These are phyloP conservation scores for Centrocercus urophasianus DNA, from an alignment of 2,113 vertebrate species.

Conservation along the genomic window DNA sequence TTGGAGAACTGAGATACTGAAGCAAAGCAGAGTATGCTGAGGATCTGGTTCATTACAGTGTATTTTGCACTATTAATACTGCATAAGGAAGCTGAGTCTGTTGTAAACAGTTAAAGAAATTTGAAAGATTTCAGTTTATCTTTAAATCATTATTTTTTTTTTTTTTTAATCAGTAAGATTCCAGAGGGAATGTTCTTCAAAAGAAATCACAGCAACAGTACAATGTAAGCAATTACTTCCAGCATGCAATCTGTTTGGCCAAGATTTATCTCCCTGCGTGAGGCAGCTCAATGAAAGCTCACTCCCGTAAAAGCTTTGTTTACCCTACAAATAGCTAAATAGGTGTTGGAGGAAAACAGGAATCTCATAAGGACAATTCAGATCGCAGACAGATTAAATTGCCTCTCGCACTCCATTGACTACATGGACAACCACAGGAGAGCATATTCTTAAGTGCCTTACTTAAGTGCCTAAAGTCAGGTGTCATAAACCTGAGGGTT, in stretches of 20 bases:
- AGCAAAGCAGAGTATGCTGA: not conserved
- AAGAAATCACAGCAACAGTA: not conserved
- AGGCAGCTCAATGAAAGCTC: not conserved
- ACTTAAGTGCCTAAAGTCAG: conserved; percentile 6
- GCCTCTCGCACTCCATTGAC: conserved; percentile 47
- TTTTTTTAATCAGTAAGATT: not conserved
- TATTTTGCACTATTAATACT: conserved; percentile 35
- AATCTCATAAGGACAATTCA: conserved; percentile 50
- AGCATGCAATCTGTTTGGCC: not conserved
- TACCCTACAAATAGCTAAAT: conserved; percentile 20
- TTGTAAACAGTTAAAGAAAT: not conserved
- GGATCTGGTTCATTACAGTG: not conserved
- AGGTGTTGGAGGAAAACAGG: not conserved
- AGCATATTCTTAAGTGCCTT: not conserved
- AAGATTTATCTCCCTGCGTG: not conserved
- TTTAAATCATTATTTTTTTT: conserved; percentile 28
- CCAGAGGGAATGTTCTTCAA: not conserved
- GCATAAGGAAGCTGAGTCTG: not conserved
- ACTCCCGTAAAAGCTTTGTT: conserved; percentile 8
- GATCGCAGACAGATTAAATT: conserved; percentile 29
- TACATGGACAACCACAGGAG: conserved; percentile 9
- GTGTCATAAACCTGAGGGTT: not conserved
- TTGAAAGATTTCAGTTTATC: conserved; percentile 17
- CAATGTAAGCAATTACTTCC: not conserved
- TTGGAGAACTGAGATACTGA: not conserved